Conservation (phyloP, 2,113 vertebrate species). For the Tapirus terrestris region DNA sequence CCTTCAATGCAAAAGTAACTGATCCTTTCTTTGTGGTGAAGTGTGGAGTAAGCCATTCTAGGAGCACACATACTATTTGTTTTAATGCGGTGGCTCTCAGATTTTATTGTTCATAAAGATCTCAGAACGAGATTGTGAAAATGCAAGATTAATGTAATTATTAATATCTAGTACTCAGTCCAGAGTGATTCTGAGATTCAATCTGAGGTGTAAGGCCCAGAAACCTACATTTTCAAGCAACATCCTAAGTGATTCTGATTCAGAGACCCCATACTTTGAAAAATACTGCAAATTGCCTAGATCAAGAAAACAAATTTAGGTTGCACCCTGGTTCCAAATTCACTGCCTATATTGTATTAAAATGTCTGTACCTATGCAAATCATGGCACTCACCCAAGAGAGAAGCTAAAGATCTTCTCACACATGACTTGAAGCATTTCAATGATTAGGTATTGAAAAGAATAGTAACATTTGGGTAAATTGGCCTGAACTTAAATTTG, state of each 20-base stretch:
- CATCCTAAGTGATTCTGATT: neutral
- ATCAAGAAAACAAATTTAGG: neutral
- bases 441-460: neutral
- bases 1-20: neutral
- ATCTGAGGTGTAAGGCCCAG: neutral
- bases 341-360: neutral
- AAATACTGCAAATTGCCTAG: neutral
- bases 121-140: neutral
- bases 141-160: neutral
- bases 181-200: neutral
- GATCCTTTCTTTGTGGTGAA: neutral
- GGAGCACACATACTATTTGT: neutral
- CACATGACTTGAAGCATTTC: neutral
- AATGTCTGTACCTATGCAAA: neutral
- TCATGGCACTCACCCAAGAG: neutral
- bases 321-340: neutral
- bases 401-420: neutral
- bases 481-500: constrained; percentile 26
- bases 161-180: neutral
- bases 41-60: neutral
- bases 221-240: neutral
- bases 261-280: neutral
- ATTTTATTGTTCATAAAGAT: neutral
- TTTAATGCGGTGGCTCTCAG: neutral
- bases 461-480: neutral